Conservation (phyloP, 2,888 invertebrate genomes). For the Coremacera marginata region DNA sequence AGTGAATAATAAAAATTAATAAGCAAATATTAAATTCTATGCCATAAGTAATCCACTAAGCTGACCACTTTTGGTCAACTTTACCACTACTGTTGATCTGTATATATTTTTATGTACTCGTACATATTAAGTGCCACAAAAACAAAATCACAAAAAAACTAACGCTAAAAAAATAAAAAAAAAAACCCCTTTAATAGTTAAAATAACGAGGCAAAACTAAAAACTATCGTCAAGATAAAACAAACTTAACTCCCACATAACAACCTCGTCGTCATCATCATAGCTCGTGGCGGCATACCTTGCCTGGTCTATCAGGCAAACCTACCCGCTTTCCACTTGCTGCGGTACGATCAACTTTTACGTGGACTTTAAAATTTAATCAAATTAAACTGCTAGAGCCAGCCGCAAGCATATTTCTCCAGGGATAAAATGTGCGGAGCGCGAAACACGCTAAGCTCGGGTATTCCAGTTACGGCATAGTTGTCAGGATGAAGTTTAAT, state of each 20-base stretch:
- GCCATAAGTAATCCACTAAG: no score
- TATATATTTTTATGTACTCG: no score
- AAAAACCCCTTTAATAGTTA: constrained; percentile 7
- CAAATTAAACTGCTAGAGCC: constrained; percentile 63
- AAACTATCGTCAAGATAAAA: constrained; percentile 6
- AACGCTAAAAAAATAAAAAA: background rate
- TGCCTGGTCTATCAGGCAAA: constrained; percentile 37
- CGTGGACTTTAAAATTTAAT: constrained; percentile 65
- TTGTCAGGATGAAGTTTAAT: constrained; percentile 57
- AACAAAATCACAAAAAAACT: constrained; percentile 20
- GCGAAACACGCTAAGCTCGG: constrained; percentile 11
- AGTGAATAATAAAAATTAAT: background rate
- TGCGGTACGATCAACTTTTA: constrained; percentile 60
- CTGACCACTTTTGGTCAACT: no score
- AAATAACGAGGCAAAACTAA: constrained; percentile 19
- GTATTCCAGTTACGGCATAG: constrained; percentile 34
- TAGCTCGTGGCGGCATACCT: constrained; percentile 24
- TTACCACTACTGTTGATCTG: no score
- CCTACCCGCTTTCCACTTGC: constrained; percentile 26
- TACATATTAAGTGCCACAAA: background rate
- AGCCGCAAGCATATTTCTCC: constrained; percentile 61
- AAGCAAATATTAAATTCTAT: constrained; percentile 21
- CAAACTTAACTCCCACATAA: constrained; percentile 28
- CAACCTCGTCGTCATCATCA: constrained; percentile 21
- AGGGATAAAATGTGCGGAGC: constrained; percentile 47